Conservation (phyloP, 2,113 vertebrate genomes). For the Alligator mississippiensis region DNA sequence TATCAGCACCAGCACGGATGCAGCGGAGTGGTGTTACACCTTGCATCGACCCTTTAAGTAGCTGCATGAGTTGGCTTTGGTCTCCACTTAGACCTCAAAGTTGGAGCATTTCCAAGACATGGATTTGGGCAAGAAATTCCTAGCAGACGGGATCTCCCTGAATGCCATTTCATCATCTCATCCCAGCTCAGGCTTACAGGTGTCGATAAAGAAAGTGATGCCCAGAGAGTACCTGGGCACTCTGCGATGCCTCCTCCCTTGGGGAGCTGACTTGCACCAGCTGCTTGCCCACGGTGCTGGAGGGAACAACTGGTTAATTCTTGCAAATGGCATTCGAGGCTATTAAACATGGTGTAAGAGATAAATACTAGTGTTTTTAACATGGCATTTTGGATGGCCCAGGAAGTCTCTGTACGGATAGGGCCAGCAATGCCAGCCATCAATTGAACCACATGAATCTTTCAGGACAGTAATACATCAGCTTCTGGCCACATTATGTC, state of each 20-base stretch:
- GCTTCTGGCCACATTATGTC: slow-evolving; percentile 34
- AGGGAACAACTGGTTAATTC: slow-evolving; percentile 4
- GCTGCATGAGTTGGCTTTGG: no score
- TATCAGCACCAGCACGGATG: no score
- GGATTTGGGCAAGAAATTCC: neutral
- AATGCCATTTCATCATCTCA: neutral
- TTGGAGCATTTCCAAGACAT: fast-evolving
- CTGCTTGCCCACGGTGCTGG: neutral
- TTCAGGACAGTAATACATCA: slow-evolving; percentile 58
- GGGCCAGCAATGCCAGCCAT: slow-evolving; percentile 46
- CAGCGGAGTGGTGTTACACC: no score
- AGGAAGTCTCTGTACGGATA: neutral
- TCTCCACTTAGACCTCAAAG: no score
- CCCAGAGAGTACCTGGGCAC: neutral
- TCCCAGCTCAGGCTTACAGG: neutral
- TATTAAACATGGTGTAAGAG: neutral
- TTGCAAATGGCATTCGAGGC: slow-evolving; percentile 13
- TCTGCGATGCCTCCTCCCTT: neutral
- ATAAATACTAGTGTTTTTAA: slow-evolving; percentile 47
- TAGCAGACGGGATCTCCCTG: neutral
- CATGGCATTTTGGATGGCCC: neutral
- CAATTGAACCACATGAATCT: slow-evolving; percentile 58
- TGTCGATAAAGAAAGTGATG: neutral
- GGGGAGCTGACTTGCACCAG: fast-evolving
- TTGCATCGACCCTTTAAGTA: no score